Base-by-base conservation (phyloP, 2,113 vertebrate species). In the Gorsachius goisagi region DNA sequence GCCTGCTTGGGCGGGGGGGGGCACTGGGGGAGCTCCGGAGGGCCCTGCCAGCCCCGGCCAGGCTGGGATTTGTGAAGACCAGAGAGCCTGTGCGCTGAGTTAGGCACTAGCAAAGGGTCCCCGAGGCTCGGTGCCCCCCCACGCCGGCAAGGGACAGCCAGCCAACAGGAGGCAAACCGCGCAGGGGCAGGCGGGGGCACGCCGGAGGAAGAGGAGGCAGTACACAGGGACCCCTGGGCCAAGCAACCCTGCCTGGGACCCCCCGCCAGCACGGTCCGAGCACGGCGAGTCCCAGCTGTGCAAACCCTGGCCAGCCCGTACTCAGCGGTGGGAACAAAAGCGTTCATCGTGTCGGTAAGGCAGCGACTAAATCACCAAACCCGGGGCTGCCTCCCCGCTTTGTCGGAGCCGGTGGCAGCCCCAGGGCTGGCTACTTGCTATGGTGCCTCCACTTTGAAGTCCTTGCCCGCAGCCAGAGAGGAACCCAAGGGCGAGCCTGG, bases 131-230 rank as follows among this genome's bases (percentile, higher is more conserved):
- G 19, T 16, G 13, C 18, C 66, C 35, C 24, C 19, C 67, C 28
- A 2, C 7, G 1, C 59, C 6, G 26, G 37, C 69, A 37, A 67
- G 33, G 35, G 37, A 75, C 19, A 20, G 7, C 58, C 21, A 6
- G 6, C 41, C 24, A 26, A 9, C 7, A 7, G 0, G 1, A 52
- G 53, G 28, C 27, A 19, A 68, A 45, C 41, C 16, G 6, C 9
- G 8, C 4, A 23, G 4, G 0, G 4, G 52, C 3, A 22, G 37
- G 1, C 3, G 2, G 47, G 2, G 71, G 62, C 13, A 2, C 9
- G 13, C 33, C 7, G 5, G 33, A 19, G 55, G 39, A 41, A 21
- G 69, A 30, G 45, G 37, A 13, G n/a, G 23, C n/a, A 21, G 11
- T 8, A 13, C 33, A 15, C 7, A 6, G 2, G 9, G 49, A 39